Evolutionary conservation across 2,113 vertebrate genomes (phyloP), one percentile per base, ranked within the genome.

Genomic region (Clinocottus analis): DNA sequence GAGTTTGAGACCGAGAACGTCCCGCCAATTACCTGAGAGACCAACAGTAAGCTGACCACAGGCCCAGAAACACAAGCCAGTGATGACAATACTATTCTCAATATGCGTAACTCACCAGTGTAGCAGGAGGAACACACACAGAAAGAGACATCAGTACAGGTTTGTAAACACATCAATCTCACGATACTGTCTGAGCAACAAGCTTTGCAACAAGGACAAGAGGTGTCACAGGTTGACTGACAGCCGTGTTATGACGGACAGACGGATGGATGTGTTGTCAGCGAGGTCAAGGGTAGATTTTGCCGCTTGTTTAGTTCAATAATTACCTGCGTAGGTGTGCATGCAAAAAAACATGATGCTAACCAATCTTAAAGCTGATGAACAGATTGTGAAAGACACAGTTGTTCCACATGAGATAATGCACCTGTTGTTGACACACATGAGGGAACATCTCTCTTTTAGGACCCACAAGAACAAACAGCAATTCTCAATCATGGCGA

Each of bases 151-250:
- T 88, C 85, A 80, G 62, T 13, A 66, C 43, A 71, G 78, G 82
- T 90, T 87, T 89, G 87, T 27, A 43, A 87, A 79, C 17, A 75
- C 83, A 89, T 92, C 78, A 82, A 84, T 91, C 81, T 90, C 47
- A 27, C 55, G 66, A 58, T 41, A 49, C 66, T 67, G 75, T 69
- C 80, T 77, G 72, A 85, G 77, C 72, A 65, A 82, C 75, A 70
- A 27, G 75, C 73, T 82, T n/a, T 16, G 64, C 68, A 87, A 79
- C 79, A 84, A 85, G 85, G 88, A 87, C 85, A 73, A 75, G 56
- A 2, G 55, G 82, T 75, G 85, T 81, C 82, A 71, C 77, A 64
- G 64, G 61, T 61, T 80, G 49, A 80, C 56, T 82, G 85, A 86
- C 67, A 69, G 75, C n/a, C 51, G 71, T 64, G 39, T 80, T 72